Evolutionary conservation across 2,113 vertebrate genomes (phyloP).

Genomic region (Myotis davidii): DNA sequence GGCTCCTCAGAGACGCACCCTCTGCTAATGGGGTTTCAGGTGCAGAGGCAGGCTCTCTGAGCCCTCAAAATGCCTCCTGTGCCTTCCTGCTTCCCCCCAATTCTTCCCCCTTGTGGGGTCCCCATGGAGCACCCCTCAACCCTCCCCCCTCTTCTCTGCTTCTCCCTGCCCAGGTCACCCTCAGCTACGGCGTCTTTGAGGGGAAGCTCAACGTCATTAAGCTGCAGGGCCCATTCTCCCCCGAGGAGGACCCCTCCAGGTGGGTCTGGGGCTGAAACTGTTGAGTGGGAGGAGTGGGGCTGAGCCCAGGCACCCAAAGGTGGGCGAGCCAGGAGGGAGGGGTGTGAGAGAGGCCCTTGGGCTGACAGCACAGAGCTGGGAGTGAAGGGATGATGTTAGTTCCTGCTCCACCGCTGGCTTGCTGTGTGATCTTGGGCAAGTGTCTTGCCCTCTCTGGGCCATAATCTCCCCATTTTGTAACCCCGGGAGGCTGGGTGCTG

Average conservation of each 20-base stretch:
- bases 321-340: background rate
- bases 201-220: slow-evolving; percentile 93
- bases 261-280: slow-evolving; percentile 32
- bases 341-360: background rate
- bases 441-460: slow-evolving; percentile 25
- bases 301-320: background rate
- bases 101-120: background rate
- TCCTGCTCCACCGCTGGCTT: background rate
- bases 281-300: background rate
- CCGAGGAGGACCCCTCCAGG: slow-evolving; percentile 92
- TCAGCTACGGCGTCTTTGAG: slow-evolving; percentile 94
- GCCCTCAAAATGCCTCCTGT: background rate
- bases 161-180: slow-evolving; percentile 88
- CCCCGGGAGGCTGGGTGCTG: background rate
- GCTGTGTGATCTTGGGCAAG: slow-evolving; percentile 39
- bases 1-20: no score
- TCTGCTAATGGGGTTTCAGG: background rate
- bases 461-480: background rate
- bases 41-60: fast-evolving
- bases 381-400: background rate
- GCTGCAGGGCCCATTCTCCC: slow-evolving; percentile 89
- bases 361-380: background rate
- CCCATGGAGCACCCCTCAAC: background rate
- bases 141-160: background rate
- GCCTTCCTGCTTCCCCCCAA: background rate